Conservation (phyloP, 2,888 invertebrate genomes). For the Ctenicera cuprea region DNA sequence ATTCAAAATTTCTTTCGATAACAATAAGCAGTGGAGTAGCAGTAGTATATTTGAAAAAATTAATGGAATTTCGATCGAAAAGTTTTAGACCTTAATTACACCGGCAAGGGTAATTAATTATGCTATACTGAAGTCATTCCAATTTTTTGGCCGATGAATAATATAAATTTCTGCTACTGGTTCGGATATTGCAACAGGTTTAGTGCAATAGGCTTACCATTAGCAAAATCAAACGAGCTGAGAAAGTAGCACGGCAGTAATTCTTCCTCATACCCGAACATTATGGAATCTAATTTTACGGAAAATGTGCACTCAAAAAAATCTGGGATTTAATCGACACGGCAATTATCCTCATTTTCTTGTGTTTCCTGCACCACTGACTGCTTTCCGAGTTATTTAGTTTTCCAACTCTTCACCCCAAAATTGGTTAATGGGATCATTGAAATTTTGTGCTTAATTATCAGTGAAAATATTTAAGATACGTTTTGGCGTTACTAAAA, state of each 20-base stretch:
- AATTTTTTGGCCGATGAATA: too few species aligned
- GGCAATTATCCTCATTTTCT: constrained; percentile 38
- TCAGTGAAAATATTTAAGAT: too few species aligned
- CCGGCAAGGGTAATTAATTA: too few species aligned
- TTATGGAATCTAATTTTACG: constrained; percentile 30
- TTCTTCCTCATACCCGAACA: neutral
- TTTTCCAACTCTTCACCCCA: constrained; percentile 24
- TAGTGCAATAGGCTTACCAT: neutral
- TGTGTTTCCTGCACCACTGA: constrained; percentile 33
- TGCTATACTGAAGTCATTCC: too few species aligned
- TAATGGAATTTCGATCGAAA: constrained; percentile 10
- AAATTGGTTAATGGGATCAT: constrained; percentile 14
- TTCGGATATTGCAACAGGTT: neutral
- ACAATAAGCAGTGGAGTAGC: neutral
- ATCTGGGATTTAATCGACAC: constrained; percentile 35
- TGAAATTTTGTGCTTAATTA: constrained; percentile 1
- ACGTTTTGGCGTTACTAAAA: too few species aligned
- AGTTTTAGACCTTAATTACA: neutral
- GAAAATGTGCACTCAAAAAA: constrained; percentile 38
- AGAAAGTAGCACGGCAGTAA: neutral
- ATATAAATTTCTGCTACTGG: neutral
- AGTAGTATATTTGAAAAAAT: neutral
- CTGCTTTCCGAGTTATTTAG: constrained; percentile 36
- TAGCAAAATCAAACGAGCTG: neutral
- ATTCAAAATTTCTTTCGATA: neutral